Evolutionary conservation across 2,113 vertebrate species (phyloP), one percentile per base, ranked within the genome.

Genomic region (Lanius ludovicianus): DNA sequence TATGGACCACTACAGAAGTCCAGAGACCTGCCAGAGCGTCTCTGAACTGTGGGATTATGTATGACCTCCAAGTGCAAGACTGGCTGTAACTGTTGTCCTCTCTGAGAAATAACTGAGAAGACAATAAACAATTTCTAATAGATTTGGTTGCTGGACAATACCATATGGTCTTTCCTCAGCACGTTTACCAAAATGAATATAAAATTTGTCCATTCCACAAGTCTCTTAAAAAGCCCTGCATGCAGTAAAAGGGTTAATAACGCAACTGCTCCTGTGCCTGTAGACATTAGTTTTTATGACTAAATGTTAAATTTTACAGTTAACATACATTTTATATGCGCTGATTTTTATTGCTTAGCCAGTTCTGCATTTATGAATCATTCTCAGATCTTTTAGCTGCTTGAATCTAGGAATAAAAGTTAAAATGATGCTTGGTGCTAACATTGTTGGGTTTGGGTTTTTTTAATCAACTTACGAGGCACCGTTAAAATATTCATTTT

Each of bases 241-340:
- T 41, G n/a, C 35, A 87, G 57, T 93, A 95, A 87, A 93, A 80
- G 75, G 73, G 71, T 94, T 97, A 95, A 93, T 80, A 95, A 95
- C 17, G 81, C 83, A 78, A 41, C 31, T 92, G 92, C 76, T 92
- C 7, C 52, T 71, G 31, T 81, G 68, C 13, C 49, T 92, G 57
- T 60, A 84, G 83, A 84, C 39, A 90, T 86, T 90, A 56, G 15
- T 35, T 92, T 93, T 94, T 91, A 95, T 7, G 5, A 56, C 15
- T 77, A 62, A 84, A 95, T 93, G 47, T 93, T 95, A 91, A 89
- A 76, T 95, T 96, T 95, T 93, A 95, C 44, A 87, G 53, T 93
- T 90, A 79, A 79, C 75, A 79, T 89, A 78, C 42, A 68, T 93
- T 95, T 94, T 86, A 90, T 85, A 96, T 78, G 74, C 53, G 71